Conservation (phyloP, 1,140 invertebrate species). For the Tribolium madens region DNA sequence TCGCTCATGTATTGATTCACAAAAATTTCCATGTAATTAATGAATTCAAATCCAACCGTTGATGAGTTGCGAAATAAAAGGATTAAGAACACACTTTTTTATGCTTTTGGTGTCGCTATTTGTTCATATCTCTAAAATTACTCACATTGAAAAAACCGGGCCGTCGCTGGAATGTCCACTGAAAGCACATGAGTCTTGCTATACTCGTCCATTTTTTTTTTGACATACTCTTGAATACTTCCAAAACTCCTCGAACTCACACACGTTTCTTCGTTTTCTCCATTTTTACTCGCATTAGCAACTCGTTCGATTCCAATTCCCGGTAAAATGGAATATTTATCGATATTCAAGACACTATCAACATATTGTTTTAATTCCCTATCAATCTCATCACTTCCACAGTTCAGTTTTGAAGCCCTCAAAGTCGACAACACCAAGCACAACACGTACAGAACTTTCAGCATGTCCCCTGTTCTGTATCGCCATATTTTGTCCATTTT, state of each 20-base stretch:
- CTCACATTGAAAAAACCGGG: slow-evolving; percentile 69
- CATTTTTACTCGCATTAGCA: slow-evolving; percentile 45
- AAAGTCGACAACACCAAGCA: slow-evolving; percentile 37
- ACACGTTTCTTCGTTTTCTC: slow-evolving; percentile 34
- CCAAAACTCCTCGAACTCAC: slow-evolving; percentile 46
- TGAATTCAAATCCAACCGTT: background rate
- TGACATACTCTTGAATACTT: slow-evolving; percentile 59
- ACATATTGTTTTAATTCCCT: slow-evolving; percentile 64
- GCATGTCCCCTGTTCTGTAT: slow-evolving; percentile 41
- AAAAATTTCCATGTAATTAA: too few species aligned
- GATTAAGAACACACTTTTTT: too few species aligned
- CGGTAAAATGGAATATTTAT: slow-evolving; percentile 67
- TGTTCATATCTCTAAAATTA: slow-evolving; percentile 52
- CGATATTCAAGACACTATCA: slow-evolving; percentile 62
- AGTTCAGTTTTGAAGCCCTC: slow-evolving; percentile 47
- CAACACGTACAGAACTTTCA: slow-evolving; percentile 53
- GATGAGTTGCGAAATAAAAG: too few species aligned
- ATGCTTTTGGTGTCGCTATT: too few species aligned
- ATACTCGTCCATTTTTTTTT: slow-evolving; percentile 58
- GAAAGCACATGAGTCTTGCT: slow-evolving; percentile 68
- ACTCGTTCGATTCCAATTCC: slow-evolving; percentile 66
- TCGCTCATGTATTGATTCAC: too few species aligned
- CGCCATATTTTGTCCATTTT: slow-evolving; percentile 54
- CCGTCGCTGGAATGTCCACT: slow-evolving; percentile 71
- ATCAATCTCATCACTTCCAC: slow-evolving; percentile 59